phyloP scores from a whole-genome alignment of 2,888 invertebrate genomes.

The Plagodis pulveraria region DNA sequence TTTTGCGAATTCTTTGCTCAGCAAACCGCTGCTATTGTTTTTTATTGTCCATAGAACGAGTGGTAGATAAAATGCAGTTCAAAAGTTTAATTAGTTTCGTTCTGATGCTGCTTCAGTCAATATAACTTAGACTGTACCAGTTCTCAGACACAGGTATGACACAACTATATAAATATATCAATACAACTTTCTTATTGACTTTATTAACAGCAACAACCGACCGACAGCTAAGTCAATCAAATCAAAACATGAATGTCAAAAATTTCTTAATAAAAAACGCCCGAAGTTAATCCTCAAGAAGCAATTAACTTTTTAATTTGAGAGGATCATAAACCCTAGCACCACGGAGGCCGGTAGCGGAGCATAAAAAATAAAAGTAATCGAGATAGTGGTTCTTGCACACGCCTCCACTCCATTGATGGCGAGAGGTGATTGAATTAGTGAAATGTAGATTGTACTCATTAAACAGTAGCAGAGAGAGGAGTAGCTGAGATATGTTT shows the following conservation, averaged over 20 bases:
- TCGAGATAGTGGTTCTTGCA: slow-evolving; percentile 29
- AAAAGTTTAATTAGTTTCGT: slow-evolving; percentile 36
- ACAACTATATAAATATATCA: slow-evolving; percentile 3
- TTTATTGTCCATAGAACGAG: slow-evolving; percentile 39
- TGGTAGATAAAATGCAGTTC: slow-evolving; percentile 34
- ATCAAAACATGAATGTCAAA: slow-evolving; percentile 26
- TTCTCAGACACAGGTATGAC: background rate
- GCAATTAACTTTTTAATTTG: slow-evolving; percentile 60
- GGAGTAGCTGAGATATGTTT: slow-evolving; percentile 3
- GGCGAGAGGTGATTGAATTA: slow-evolving; percentile 32
- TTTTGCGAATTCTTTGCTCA: slow-evolving; percentile 55
- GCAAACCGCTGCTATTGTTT: slow-evolving; percentile 43
- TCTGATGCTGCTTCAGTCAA: background rate
- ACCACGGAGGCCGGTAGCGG: slow-evolving; percentile 21
- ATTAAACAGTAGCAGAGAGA: slow-evolving; percentile 31
- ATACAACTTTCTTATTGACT: slow-evolving; percentile 6
- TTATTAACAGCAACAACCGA: slow-evolving; percentile 19
- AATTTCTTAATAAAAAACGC: slow-evolving; percentile 37
- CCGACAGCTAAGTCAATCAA: slow-evolving; percentile 15
- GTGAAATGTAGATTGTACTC: slow-evolving; percentile 31
- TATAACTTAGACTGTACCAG: slow-evolving; percentile 7
- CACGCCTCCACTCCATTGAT: slow-evolving; percentile 31
- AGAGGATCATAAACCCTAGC: slow-evolving; percentile 37
- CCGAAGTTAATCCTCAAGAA: slow-evolving; percentile 46
- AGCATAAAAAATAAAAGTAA: slow-evolving; percentile 26